Percentiles rank a stretch among this genome's conserved stretches.
These are phyloP conservation scores for Hemitrygon akajei DNA, from an alignment of 2,797 vertebrate species.

Conservation along the genomic window DNA sequence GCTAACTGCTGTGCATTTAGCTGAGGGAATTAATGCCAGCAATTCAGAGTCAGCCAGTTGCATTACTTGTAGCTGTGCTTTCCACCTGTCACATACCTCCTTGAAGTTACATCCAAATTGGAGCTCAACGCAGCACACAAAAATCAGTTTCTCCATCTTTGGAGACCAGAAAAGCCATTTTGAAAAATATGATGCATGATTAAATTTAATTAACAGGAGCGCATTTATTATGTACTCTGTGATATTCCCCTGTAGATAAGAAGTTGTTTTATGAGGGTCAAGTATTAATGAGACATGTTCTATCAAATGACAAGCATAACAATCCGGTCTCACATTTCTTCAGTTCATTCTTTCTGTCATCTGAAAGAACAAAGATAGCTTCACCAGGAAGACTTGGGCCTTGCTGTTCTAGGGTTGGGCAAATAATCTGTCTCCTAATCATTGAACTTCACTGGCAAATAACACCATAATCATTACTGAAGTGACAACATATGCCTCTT, in stretches of 20 bases:
- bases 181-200: no score
- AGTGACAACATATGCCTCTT: neutral
- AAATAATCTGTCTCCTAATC: neutral
- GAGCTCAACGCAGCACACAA: no score
- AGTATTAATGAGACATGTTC: neutral
- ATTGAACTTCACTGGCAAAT: neutral
- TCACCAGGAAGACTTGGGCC: neutral
- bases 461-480: neutral
- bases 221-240: neutral
- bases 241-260: neutral
- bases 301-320: neutral
- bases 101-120: no score
- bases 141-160: no score
- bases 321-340: neutral
- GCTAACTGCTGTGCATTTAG: no score
- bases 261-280: neutral
- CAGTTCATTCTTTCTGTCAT: neutral
- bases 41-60: no score
- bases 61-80: no score
- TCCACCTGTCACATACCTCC: no score
- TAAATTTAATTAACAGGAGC: no score
- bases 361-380: neutral
- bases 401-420: neutral
- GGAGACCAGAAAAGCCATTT: no score
- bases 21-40: no score